Conservation (phyloP, 2,797 vertebrate species). For the Squalus acanthias region DNA sequence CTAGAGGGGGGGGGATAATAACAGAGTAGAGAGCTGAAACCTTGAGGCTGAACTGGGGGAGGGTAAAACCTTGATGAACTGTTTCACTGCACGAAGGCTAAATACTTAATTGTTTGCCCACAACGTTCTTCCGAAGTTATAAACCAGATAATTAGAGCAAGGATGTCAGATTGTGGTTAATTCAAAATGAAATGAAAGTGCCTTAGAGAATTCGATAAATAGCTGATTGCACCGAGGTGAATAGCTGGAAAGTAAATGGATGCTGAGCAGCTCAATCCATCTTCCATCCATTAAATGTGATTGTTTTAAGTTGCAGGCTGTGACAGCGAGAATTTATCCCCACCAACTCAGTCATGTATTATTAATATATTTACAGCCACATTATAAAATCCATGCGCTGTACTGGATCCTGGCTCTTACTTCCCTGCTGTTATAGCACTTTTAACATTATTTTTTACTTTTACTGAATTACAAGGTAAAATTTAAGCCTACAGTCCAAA, state of each 20-base stretch:
- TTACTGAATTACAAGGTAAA: not conserved
- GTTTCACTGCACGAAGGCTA: not conserved
- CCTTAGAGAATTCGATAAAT: not conserved
- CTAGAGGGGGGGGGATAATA: not conserved
- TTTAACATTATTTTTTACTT: not conserved
- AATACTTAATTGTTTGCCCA: slow-evolving; percentile 10
- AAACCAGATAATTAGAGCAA: slow-evolving; percentile 23
- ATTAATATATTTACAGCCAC: not conserved
- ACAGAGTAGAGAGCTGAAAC: not conserved
- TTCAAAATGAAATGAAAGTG: not conserved
- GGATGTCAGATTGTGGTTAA: not conserved
- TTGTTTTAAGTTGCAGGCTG: not conserved
- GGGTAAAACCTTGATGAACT: not conserved
- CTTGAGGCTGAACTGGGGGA: not conserved
- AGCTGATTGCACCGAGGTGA: not conserved
- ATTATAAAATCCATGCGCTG: not conserved
- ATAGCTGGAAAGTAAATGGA: not conserved
- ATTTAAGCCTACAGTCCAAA: not conserved
- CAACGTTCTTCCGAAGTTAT: not conserved
- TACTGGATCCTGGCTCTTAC: not conserved
- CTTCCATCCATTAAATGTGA: not conserved
- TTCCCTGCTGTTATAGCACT: not conserved
- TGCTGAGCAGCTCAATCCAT: not conserved
- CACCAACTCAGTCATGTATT: too few species aligned
- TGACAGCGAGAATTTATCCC: not conserved